A percentile compares a stretch with the other conserved stretches of the same genome.
These are phyloP conservation scores for Calliopsis andreniformis DNA, from an alignment of 1,140 invertebrate species.

Conservation along the genomic window DNA sequence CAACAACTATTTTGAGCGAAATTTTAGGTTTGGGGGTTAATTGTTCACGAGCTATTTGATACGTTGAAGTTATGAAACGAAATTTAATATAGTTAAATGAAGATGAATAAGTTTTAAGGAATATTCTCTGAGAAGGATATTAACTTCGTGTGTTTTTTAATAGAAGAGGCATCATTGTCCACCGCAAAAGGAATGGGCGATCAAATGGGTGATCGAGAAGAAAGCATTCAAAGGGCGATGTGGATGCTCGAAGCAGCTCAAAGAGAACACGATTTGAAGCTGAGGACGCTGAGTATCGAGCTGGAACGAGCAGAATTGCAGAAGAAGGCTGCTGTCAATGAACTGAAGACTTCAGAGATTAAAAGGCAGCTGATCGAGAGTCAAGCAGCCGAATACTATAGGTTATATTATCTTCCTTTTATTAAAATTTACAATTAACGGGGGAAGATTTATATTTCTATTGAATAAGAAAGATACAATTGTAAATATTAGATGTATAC, in stretches of 20 bases:
- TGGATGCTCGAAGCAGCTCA: conserved; percentile 58
- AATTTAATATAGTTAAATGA: too few species aligned
- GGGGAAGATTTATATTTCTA: too few species aligned
- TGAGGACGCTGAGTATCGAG: conserved; percentile 59
- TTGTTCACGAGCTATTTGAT: too few species aligned
- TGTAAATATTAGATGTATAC: too few species aligned
- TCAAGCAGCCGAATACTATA: conserved; percentile 60
- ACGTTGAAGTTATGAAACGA: too few species aligned
- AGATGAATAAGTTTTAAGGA: too few species aligned
- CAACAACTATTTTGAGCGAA: too few species aligned
- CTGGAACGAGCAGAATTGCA: conserved; percentile 63
- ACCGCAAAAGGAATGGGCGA: conserved; percentile 1
- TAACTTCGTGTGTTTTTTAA: conserved; percentile 21
- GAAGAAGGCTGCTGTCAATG: conserved; percentile 62
- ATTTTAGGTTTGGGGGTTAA: too few species aligned
- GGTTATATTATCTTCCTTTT: conserved; percentile 22
- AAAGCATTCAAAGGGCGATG: conserved; percentile 12
- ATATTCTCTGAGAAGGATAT: neutral
- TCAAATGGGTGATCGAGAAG: neutral
- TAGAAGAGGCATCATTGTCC: neutral
- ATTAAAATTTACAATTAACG: too few species aligned
- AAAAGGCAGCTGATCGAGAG: conserved; percentile 58
- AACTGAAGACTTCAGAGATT: conserved; percentile 63
- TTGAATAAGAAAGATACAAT: too few species aligned
- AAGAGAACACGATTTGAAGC: conserved; percentile 64